Evolutionary conservation across 2,797 vertebrate genomes (phyloP), one percentile per base, ranked within the genome.

Genomic region (Manis crassicaudata): DNA sequence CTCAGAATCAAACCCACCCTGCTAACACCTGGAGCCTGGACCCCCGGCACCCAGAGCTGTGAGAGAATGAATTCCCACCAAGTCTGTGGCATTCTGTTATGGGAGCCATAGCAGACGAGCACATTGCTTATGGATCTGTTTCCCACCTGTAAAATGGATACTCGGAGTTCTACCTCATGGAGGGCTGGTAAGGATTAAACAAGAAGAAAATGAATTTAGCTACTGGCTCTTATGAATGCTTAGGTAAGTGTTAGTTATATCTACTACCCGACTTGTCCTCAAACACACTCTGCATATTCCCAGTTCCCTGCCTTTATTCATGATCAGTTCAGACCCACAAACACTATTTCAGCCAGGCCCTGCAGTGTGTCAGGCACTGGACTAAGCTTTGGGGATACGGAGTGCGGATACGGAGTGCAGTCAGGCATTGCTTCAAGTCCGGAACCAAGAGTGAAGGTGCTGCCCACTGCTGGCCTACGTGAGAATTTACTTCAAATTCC

Each of bases 401-500:
- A 54, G 11, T 2, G 20, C 21, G 3, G 43, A 29, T 3, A 60
- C 0, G 91, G 27, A 54, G 11, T 2, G 20, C 21, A 21, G 63
- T 21, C 40, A 88, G 52, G 20, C 18, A 27, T 73, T 60, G 35
- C 81, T 83, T 72, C 37, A 52, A 54, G 65, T 43, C 17, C 54
- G 68, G 63, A 73, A 37, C 20, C 60, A 40, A 43, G 76, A 76
- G 65, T 12, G 18, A 68, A 46, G 40, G 62, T 18, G 14, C 77
- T 91, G 92, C 46, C 92, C 43, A n/a, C 92, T 56, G 80, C 76
- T 60, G 93, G 80, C 73, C 79, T 50, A 21, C 6, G 20, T 21
- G 23, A 75, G 29, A n/a, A 40, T 37, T 7, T 43, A 68, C 27
- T 86, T 21, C 70, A 46, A 75, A 93, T 40, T 52, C 60, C 8